Base-by-base conservation (phyloP, 2,797 vertebrate genomes). In the Taenioides sp. region DNA sequence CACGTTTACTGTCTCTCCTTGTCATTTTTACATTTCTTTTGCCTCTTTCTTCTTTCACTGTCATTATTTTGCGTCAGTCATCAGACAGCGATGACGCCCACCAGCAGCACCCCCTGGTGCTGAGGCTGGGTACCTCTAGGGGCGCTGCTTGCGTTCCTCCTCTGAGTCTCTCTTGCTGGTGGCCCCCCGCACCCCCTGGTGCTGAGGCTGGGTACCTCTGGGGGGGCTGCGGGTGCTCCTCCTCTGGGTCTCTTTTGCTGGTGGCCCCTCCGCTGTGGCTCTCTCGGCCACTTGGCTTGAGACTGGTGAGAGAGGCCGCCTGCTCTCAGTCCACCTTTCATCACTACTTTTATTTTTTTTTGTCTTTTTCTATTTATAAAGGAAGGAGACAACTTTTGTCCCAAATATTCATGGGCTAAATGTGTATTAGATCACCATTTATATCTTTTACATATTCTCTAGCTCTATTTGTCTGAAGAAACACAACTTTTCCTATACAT, bases 271-370 rank as follows among this genome's bases (percentile, higher is more conserved):
- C 89, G n/a, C n/a, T n/a, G n/a, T n/a, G 1, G 77, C 88, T 91
- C 80, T 91, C 92, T 88, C 92, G 91, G 90, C 87, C 91, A 89
- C 89, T 87, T 88, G 91, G 92, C 89, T 92, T 89, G 89, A 94
- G 92, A 92, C 91, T 92, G 93, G 93, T 94, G 92, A 94, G 93
- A 91, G 93, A 89, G 86, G 79, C 87, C 84, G 88, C 82, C 91
- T 84, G 73, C 74, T 88, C 80, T 83, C 78, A 76, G 62, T 84
- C 70, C 70, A 77, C 72, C 72, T 70, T 64, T 87, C 83, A 23
- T 86, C 65, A 86, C 49, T 59, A 0, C 27, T 52, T 59, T 80
- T 34, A 23, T 55, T 34, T 57, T 17, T 64, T 77, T 73, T 50
- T 47, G 23, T 27, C 55, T 59, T 20, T 57, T 57, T 28, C 16